These are phyloP conservation scores for Drosophila lacteicornis DNA, from an alignment of 1,140 invertebrate genomes.

Conservation along the genomic window DNA sequence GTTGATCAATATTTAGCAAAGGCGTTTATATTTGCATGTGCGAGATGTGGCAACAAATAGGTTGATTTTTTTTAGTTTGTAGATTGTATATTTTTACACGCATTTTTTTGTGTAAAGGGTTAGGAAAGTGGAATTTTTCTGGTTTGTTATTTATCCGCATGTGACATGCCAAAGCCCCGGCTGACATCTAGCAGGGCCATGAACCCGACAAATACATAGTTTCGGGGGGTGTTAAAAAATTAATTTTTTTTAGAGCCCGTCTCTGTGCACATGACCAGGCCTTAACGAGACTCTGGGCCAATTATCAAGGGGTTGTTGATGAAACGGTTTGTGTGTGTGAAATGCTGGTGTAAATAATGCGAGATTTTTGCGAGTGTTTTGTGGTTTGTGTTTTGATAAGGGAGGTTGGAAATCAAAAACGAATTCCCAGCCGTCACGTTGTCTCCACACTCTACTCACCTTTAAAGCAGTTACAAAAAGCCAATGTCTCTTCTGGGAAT, in stretches of 20 bases:
- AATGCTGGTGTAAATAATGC: slow-evolving; percentile 31
- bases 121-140: slow-evolving; percentile 6
- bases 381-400: slow-evolving; percentile 16
- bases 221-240: slow-evolving; percentile 17
- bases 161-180: slow-evolving; percentile 58
- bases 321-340: slow-evolving; percentile 23
- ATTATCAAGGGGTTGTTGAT: slow-evolving; percentile 45
- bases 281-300: slow-evolving; percentile 30
- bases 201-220: slow-evolving; percentile 14
- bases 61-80: slow-evolving; percentile 17
- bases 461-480: slow-evolving; percentile 7
- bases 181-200: slow-evolving; percentile 54
- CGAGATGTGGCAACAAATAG: slow-evolving; percentile 34
- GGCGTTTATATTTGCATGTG: slow-evolving; percentile 36
- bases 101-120: slow-evolving; percentile 9
- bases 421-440: slow-evolving; percentile 32
- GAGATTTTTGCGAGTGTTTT: not conserved
- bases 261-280: slow-evolving; percentile 27
- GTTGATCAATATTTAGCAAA: slow-evolving; percentile 51
- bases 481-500: slow-evolving; percentile 29
- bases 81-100: slow-evolving; percentile 16
- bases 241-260: slow-evolving; percentile 35
- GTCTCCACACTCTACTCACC: slow-evolving; percentile 23
- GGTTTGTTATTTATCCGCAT: slow-evolving; percentile 13
- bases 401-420: slow-evolving; percentile 14